Percentiles rank a stretch among this genome's conserved stretches.
phyloP scores from a whole-genome alignment of 1,140 invertebrate species.

The Acromyrmex heyeri region DNA sequence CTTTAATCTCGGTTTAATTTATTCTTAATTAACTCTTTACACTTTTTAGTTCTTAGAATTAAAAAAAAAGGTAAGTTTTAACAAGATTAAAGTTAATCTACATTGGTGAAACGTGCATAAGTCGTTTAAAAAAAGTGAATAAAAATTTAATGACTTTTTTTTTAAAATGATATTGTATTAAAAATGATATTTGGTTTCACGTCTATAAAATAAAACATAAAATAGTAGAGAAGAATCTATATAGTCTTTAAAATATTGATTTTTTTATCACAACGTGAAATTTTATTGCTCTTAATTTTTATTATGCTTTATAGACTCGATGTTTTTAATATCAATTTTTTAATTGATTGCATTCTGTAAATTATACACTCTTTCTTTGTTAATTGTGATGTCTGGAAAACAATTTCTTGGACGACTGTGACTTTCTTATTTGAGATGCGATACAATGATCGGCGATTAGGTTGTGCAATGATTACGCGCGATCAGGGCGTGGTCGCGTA shows the following conservation, averaged over 20 bases:
- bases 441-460: slow-evolving; percentile 53
- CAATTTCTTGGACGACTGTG: not conserved
- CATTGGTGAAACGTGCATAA: not conserved
- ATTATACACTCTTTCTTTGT: not conserved
- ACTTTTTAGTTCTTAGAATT: too few species aligned
- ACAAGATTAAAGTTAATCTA: too few species aligned
- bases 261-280: not conserved
- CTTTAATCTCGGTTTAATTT: too few species aligned
- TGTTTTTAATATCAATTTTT: not conserved
- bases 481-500: slow-evolving; percentile 50
- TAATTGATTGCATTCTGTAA: not conserved
- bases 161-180: not conserved
- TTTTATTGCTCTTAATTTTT: not conserved
- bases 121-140: not conserved
- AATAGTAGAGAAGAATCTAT: not conserved
- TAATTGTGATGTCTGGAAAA: slow-evolving; percentile 10
- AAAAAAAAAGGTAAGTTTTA: too few species aligned
- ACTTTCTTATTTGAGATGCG: not conserved
- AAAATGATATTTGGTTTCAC: not conserved
- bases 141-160: not conserved
- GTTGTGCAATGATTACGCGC: slow-evolving; percentile 39
- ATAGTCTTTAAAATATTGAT: not conserved
- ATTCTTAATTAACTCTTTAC: too few species aligned
- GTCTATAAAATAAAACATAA: not conserved
- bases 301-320: not conserved